These are phyloP conservation scores for Clistopyga incitator DNA, from an alignment of 2,888 invertebrate species.

Conservation along the genomic window DNA sequence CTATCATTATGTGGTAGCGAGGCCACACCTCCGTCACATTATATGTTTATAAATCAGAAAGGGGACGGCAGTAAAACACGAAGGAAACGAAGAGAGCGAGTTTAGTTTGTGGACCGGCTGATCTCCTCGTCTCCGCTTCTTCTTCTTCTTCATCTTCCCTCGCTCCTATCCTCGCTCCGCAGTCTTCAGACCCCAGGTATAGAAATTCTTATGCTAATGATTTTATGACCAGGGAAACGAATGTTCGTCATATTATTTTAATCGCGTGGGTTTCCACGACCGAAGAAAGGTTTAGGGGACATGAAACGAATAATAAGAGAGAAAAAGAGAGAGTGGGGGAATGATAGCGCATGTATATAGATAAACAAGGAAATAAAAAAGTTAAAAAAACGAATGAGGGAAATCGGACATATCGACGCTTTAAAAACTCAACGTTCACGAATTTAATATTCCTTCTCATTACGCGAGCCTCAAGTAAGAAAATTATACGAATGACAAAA, in stretches of 20 bases:
- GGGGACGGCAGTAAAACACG: conserved; percentile 76
- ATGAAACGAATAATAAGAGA: conserved; percentile 19
- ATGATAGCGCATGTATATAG: neutral
- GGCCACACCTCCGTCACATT: conserved; percentile 84
- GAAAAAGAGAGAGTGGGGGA: neutral
- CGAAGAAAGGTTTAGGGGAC: conserved; percentile 51
- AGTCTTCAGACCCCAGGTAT: conserved; percentile 78
- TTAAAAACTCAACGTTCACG: neutral
- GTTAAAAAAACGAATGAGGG: neutral
- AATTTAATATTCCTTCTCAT: conserved; percentile 25
- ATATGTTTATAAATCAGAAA: conserved; percentile 84
- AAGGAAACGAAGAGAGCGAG: conserved; percentile 70
- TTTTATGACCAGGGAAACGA: conserved; percentile 84
- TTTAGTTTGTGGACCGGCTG: neutral
- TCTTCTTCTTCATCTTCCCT: conserved; percentile 20
- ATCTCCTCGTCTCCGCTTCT: conserved; percentile 23
- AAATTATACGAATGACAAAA: neutral
- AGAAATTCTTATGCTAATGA: conserved; percentile 85
- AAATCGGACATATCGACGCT: neutral
- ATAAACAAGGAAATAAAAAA: conserved; percentile 18
- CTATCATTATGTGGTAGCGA: conserved; percentile 85
- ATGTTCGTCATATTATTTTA: conserved; percentile 84
- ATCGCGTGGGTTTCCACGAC: conserved; percentile 82
- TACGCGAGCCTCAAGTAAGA: conserved; percentile 4
- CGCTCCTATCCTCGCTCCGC: conserved; percentile 35